Percentiles rank a stretch among this genome's conserved stretches.
These are phyloP conservation scores for Sisyra terminalis DNA, from an alignment of 2,888 invertebrate species.

Conservation along the genomic window DNA sequence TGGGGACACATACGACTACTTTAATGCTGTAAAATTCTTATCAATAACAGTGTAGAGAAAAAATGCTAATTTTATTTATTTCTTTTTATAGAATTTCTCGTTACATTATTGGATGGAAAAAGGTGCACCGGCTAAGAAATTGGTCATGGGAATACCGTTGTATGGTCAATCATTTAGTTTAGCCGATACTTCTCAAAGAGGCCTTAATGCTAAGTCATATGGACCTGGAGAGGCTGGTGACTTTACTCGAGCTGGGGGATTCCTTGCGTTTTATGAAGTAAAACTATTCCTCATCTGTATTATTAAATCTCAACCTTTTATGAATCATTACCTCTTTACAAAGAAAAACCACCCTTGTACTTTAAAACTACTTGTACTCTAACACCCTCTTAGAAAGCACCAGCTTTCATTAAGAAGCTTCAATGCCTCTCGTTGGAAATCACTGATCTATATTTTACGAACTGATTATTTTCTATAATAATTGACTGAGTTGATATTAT, in stretches of 20 bases:
- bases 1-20: conserved; percentile 42
- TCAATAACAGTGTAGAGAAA: background rate
- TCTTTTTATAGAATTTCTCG: conserved; percentile 39
- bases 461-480: too few relatives aligned
- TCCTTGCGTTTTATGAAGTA: conserved; percentile 62
- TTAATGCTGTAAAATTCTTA: conserved; percentile 44
- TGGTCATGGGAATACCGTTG: conserved; percentile 59
- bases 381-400: too few relatives aligned
- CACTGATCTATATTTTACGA: too few relatives aligned
- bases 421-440: too few relatives aligned
- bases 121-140: conserved; percentile 44
- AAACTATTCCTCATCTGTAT: conserved; percentile 9
- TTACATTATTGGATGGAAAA: conserved; percentile 54
- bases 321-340: too few relatives aligned
- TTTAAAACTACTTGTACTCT: too few relatives aligned
- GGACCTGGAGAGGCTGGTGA: conserved; percentile 55
- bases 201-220: conserved; percentile 38
- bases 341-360: too few relatives aligned
- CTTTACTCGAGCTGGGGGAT: conserved; percentile 52
- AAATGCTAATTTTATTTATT: background rate
- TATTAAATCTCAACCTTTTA: background rate
- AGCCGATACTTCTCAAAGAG: conserved; percentile 29
- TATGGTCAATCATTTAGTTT: conserved; percentile 63
- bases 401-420: too few relatives aligned
- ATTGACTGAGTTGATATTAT: too few relatives aligned